Evolutionary conservation across 2,113 vertebrate species (phyloP), one percentile per base, ranked within the genome.

Genomic region (Pycnonotus jocosus): DNA sequence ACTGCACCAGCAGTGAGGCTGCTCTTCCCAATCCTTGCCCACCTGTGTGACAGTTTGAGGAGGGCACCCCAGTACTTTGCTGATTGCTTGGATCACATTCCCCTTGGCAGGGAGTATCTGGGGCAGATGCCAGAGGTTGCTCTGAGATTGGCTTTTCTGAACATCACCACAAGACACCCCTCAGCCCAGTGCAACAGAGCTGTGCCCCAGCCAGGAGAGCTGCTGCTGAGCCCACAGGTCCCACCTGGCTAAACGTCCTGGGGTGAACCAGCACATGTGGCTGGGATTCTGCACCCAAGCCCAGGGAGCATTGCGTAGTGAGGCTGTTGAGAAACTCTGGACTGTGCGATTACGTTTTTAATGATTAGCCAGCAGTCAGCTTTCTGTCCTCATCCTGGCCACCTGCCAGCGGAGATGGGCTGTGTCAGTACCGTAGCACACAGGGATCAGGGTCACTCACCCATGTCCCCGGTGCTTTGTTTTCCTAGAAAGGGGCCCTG

Each of bases 301-400:
- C 38, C 5, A 3, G 38, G 21, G 47, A 72, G 33, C 4, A 2
- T 58, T 4, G 0, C 1, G 1, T 2, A 45, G 45, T 56, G 70
- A 81, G 47, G 69, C 65, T 90, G 78, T 87, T 91, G 78, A 51
- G 73, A 93, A 88, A 91, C 86, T 91, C 81, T 72, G 71, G 58
- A 85, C 88, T 61, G 78, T 10, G 3, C 0, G 3, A 93, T 96
- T 76, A 82, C 18, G 33, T 35, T 74, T 93, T 90, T 96, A 96
- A 96, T 96, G 30, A 95, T 96, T 95, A 96, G 70, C 92, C 64
- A 88, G 68, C 1, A 2, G 11, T 64, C 45, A 53, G 65, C 44
- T 76, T 74, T 89, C 35, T 72, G 62, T 50, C 64, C 62, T 40
- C 2, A 0, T 53, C 42, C 66, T 95, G 89, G 93, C 44, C 3